A percentile compares a stretch with the other conserved stretches of the same genome.
Evolutionary conservation across 2,113 vertebrate genomes (phyloP).

Genomic region (Sturnira hondurensis): DNA sequence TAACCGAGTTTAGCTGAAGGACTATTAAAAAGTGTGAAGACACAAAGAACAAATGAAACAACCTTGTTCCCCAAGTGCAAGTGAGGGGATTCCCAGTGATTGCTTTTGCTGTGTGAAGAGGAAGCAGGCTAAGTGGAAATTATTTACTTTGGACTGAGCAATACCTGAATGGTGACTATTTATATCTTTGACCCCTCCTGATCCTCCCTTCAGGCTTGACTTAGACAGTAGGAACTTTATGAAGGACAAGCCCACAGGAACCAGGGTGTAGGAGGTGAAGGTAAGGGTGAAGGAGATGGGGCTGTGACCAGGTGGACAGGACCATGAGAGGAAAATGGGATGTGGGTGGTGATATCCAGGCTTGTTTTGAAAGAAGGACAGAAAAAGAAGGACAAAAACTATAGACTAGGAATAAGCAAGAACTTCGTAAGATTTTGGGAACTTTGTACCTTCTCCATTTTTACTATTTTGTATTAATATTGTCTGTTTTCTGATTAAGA

Average conservation of each 20-base stretch:
- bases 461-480: not conserved
- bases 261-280: not conserved
- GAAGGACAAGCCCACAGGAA: not conserved
- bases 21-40: not conserved
- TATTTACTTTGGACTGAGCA: not conserved
- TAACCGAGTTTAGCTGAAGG: not conserved
- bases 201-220: not conserved
- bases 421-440: not conserved
- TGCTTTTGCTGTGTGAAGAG: not conserved
- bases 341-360: rapidly evolving
- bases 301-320: not conserved
- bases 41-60: not conserved
- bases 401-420: not conserved
- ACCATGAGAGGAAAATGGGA: not conserved
- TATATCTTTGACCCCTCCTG: not conserved
- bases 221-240: not conserved
- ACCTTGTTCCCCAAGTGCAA: not conserved
- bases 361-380: not conserved
- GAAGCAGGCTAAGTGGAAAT: not conserved
- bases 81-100: not conserved
- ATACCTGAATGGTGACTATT: not conserved
- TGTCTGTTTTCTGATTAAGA: not conserved
- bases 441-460: not conserved
- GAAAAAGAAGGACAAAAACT: not conserved
- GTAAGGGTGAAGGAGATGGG: not conserved